Evolutionary conservation across 1,140 invertebrate species (phyloP), one percentile per base, ranked within the genome.

Genomic region (Bacillus rossius): DNA sequence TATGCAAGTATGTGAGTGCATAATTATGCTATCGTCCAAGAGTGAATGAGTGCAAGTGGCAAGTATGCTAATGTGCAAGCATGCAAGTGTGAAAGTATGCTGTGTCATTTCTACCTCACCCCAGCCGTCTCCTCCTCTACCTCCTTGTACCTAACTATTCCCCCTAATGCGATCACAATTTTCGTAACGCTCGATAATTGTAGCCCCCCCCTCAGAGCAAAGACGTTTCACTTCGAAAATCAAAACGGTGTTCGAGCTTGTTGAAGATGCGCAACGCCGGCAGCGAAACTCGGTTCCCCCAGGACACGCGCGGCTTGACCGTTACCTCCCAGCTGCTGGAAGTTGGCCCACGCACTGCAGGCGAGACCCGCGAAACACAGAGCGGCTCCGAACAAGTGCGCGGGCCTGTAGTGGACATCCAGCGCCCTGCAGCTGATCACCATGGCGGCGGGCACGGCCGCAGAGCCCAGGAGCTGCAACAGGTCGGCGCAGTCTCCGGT

Each of bases 381-480:
- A 8, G 84, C 85, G 4, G 92, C 88, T 1, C 91, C 92, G 5
- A 89, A 76, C 29, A 92, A 86, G 71, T 94, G 91, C 1, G 85
- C 83, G 77, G 79, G 85, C 68, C 79, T 81, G 70, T 85, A 93
- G 69, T 75, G 81, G 60, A 81, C 86, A 57, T 84, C 84, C 62
- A 83, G 81, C 69, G 81, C 84, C 65, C 79, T 74, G 79, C 78
- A 91, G 13, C 86, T 89, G 26, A 91, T 74, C 8, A 85, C 80
- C 61, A 94, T 70, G 3, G 91, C 89, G 17, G 87, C 87, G 1
- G 91, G 89, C 60, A 94, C 91, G 17, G 89, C 88, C 58, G 91
- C 90, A 73, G 91, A 94, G 66, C 92, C 88, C 60, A 95, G 75
- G 64, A 94, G 75, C 88, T 94, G 79, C 77, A 86, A 86, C 29